Conservation (phyloP, 2,113 vertebrate genomes). For the Nothocercus julius region DNA sequence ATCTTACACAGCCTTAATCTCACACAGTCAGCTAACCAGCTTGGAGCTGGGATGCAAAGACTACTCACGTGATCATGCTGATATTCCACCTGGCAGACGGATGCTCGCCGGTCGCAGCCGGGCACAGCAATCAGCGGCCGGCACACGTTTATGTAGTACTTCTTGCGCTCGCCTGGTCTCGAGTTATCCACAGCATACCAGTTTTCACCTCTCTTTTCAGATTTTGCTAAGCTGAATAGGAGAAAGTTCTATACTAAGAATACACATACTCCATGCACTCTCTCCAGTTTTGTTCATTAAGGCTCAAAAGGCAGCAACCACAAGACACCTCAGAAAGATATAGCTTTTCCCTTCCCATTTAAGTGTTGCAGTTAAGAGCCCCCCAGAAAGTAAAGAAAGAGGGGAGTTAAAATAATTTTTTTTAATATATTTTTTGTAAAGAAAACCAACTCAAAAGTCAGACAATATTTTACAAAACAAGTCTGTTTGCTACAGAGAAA, state of each 20-base stretch:
- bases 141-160: slow-evolving; percentile 94
- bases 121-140: slow-evolving; percentile 82
- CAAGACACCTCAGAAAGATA: neutral
- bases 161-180: slow-evolving; percentile 62
- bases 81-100: slow-evolving; percentile 88
- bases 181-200: slow-evolving; percentile 86
- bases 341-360: neutral
- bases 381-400: neutral
- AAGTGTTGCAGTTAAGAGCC: neutral
- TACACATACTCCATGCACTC: neutral
- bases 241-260: neutral
- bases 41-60: neutral
- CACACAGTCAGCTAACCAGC: neutral
- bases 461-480: neutral
- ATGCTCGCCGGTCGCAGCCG: slow-evolving; percentile 86
- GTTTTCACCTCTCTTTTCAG: slow-evolving; percentile 77
- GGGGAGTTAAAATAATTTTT: neutral
- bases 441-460: neutral
- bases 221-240: slow-evolving; percentile 83
- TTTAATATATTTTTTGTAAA: neutral
- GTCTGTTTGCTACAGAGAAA: neutral
- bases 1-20: neutral
- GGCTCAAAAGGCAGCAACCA: neutral
- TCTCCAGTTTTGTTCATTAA: neutral
- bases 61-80: slow-evolving; percentile 57